Conservation (phyloP, 2,113 vertebrate genomes). For the Halichoeres trimaculatus region DNA sequence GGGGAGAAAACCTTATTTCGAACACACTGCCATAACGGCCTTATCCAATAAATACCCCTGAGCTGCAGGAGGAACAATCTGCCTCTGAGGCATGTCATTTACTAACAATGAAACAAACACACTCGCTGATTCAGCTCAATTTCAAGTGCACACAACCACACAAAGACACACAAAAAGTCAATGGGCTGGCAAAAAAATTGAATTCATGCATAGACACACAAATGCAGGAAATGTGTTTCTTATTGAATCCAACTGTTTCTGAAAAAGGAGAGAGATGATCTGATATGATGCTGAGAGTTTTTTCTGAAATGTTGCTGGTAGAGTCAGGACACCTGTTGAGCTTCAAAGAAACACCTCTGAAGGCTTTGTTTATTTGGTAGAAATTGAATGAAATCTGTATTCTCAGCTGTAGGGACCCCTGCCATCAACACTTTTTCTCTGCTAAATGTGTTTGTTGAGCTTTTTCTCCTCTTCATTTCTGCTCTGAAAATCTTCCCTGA, state of each 20-base stretch:
- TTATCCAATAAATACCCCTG: too few species aligned
- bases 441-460: not conserved
- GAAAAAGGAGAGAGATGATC: not conserved
- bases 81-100: conserved; percentile 11
- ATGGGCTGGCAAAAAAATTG: too few species aligned
- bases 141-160: not conserved
- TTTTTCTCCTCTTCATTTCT: not conserved
- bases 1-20: too few species aligned
- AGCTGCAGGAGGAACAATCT: conserved; percentile 18
- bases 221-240: not conserved
- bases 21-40: too few species aligned
- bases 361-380: too few species aligned
- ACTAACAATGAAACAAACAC: conserved; percentile 15
- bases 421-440: not conserved
- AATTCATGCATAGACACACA: not conserved
- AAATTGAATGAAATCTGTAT: not conserved
- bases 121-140: not conserved
- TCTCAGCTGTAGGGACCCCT: not conserved
- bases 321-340: not conserved
- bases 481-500: not conserved
- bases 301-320: not conserved
- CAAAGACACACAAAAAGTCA: too few species aligned
- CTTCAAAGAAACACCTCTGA: not conserved
- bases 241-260: not conserved
- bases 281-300: too few species aligned